Conservation (phyloP, 2,797 vertebrate species). For the Amazona finschi region DNA sequence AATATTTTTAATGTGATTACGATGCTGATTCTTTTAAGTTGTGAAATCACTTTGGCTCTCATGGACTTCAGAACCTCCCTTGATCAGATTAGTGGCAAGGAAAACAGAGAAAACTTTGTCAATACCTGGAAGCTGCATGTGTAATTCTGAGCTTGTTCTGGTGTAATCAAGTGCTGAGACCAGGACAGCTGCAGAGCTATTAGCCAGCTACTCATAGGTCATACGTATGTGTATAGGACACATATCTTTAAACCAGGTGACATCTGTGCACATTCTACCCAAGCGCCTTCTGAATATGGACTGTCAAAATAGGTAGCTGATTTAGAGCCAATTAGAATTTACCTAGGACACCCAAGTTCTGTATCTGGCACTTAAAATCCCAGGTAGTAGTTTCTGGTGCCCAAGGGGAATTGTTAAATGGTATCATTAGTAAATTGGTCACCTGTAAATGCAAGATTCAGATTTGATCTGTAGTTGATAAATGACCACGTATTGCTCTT, state of each 20-base stretch:
- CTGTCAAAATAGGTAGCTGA: background rate
- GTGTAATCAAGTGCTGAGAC: background rate
- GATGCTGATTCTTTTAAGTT: background rate
- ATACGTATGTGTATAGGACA: background rate
- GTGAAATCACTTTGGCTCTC: background rate
- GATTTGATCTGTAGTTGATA: background rate
- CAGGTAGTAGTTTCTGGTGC: background rate
- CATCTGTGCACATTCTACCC: background rate
- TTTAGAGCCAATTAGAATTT: background rate
- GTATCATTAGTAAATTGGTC: background rate
- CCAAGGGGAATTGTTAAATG: background rate
- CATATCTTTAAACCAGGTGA: background rate
- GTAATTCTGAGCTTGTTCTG: background rate
- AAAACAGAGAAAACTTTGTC: background rate
- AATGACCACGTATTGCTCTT: background rate
- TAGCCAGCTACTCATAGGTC: background rate
- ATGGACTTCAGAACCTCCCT: background rate
- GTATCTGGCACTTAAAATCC: background rate
- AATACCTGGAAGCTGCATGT: background rate
- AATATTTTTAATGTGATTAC: background rate
- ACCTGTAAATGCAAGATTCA: background rate
- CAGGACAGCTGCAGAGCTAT: background rate
- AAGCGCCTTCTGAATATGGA: background rate
- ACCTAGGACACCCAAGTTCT: background rate
- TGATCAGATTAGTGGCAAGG: background rate